Evolutionary conservation across 2,797 vertebrate genomes (phyloP), one percentile per base, ranked within the genome.

Genomic region (Tapera naevia): DNA sequence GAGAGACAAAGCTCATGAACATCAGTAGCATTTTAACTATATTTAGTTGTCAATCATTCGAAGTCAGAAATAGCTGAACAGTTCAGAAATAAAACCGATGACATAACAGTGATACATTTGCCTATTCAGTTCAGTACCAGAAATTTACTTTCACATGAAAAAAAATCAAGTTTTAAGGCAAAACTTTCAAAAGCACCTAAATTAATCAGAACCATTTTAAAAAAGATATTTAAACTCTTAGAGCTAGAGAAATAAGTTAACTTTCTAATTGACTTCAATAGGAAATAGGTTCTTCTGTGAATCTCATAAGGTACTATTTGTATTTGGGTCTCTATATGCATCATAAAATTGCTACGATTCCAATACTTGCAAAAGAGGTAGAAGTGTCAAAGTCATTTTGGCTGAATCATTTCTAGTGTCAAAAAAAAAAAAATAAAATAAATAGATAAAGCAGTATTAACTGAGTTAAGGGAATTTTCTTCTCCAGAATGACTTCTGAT

Each of bases 21-120:
- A 32, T 17, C 1, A 0, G 28, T n/a, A 88, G 32, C 43, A 61
- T 83, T 86, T 94, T 66, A 80, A 65, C 27, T 67, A 51, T 41
- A 70, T 80, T 82, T 86, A 85, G 35, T 67, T 94, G 82, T 51
- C 73, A 90, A 60, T 81, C 9, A 66, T 54, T 72, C 66, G 80
- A 88, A 89, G 75, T 94, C 66, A 83, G 48, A 82, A 93, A 75
- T 45, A 88, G 75, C 12, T 72, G 51, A 87, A 73, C 8, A 64
- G 37, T 35, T 91, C 25, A 79, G 41, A 85, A 94, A 91, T 76
- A 83, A 94, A 91, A 91, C 35, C 50, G 37, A 76, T 50, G 30
- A 70, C 39, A 75, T 65, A 89, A 82, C 67, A 75, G 13, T 35
- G 28, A 67, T 57, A 32, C 21, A 62, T 84, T 81, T 88, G 86